A percentile compares a stretch with the other conserved stretches of the same genome.
phyloP scores from a whole-genome alignment of 92 coral and sea anemone genomes.

The Phymanthus crucifer region DNA sequence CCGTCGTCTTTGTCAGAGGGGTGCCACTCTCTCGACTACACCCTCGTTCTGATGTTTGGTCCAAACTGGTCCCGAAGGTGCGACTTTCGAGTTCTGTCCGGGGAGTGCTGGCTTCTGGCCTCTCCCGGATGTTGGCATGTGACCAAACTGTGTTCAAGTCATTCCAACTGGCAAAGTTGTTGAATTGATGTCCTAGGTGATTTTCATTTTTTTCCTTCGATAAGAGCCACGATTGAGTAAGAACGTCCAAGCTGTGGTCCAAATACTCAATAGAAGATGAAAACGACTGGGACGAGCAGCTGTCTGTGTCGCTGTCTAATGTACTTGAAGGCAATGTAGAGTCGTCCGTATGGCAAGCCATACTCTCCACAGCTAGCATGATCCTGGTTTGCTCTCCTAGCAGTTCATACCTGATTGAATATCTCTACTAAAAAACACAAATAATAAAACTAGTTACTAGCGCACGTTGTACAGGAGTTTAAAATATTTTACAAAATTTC shows the following conservation, averaged over 20 bases:
- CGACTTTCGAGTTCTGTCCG: too few relatives aligned
- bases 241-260: constrained; percentile 10
- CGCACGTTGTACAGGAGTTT: too few relatives aligned
- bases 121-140: too few relatives aligned
- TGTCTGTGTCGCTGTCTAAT: constrained; percentile 39
- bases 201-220: background rate
- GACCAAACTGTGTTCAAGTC: background rate
- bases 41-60: too few relatives aligned
- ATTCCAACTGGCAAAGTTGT: background rate
- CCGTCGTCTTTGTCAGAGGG: background rate
- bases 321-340: constrained; percentile 67
- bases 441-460: too few relatives aligned
- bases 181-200: background rate
- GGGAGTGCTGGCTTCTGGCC: background rate
- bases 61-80: too few relatives aligned
- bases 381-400: too few relatives aligned
- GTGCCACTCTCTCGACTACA: too few relatives aligned
- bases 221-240: background rate
- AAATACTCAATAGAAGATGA: constrained; percentile 10
- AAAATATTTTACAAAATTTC: too few relatives aligned
- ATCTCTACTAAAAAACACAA: too few relatives aligned
- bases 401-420: too few relatives aligned
- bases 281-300: constrained; percentile 6
- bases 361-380: background rate
- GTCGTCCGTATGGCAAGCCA: constrained; percentile 38